phyloP scores from a whole-genome alignment of 2,888 invertebrate genomes.

The Yponomeuta plumbellus region DNA sequence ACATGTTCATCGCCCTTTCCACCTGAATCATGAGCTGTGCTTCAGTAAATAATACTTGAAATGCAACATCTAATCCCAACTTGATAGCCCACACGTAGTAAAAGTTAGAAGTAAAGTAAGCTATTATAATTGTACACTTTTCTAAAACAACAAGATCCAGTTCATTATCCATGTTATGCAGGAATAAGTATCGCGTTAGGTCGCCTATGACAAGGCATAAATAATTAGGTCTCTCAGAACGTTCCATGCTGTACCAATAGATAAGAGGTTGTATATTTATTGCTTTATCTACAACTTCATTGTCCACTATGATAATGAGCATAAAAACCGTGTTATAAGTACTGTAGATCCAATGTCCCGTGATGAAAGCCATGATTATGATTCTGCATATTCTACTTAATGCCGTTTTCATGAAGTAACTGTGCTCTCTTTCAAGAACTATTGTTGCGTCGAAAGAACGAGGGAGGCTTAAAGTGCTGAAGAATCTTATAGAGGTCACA shows the following conservation, averaged over 20 bases:
- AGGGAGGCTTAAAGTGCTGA: background rate
- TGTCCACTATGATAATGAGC: too few relatives aligned
- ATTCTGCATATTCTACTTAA: background rate
- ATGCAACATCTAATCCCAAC: background rate
- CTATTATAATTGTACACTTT: too few relatives aligned
- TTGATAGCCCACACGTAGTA: background rate
- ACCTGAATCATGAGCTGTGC: background rate
- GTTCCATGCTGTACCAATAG: too few relatives aligned
- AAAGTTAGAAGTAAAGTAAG: too few relatives aligned
- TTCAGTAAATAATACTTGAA: background rate
- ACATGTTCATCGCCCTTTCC: background rate
- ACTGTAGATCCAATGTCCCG: background rate
- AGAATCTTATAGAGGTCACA: background rate
- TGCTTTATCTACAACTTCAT: background rate
- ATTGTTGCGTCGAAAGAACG: background rate
- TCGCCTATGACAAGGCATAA: too few relatives aligned
- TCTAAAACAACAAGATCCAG: too few relatives aligned
- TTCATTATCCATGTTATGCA: too few relatives aligned
- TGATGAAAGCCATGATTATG: background rate
- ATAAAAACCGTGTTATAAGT: background rate
- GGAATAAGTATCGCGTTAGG: too few relatives aligned
- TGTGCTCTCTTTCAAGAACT: background rate
- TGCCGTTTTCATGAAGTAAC: background rate
- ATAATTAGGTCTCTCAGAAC: too few relatives aligned
- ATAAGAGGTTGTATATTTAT: too few relatives aligned